phyloP scores from a whole-genome alignment of 2,113 vertebrate species.

The Typhlomys cinereus region DNA sequence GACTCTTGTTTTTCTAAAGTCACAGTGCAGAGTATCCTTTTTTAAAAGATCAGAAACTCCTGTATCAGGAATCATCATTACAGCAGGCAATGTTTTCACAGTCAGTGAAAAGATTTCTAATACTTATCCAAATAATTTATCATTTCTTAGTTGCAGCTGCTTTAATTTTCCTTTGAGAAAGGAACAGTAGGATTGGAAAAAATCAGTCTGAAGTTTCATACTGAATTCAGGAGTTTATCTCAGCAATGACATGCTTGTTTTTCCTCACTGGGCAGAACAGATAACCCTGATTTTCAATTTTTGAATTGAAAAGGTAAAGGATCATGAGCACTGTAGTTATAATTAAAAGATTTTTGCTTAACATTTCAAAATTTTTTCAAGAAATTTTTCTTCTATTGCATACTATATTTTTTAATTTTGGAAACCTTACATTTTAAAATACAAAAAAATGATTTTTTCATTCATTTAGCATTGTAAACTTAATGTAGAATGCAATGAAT shows the following conservation, averaged over 20 bases:
- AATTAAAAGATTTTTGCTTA: neutral
- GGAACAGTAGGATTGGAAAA: neutral
- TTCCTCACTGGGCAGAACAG: neutral
- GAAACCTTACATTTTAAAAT: neutral
- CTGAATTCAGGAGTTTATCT: neutral
- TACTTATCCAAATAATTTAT: neutral
- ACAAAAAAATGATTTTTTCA: conserved; percentile 13
- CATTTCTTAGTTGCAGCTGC: neutral
- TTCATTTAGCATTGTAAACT: neutral
- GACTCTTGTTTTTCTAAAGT: neutral
- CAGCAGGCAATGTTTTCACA: neutral
- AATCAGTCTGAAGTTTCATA: neutral
- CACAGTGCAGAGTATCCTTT: neutral
- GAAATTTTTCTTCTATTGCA: neutral
- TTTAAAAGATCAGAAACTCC: conserved; percentile 3
- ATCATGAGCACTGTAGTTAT: neutral
- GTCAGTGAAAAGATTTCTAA: neutral
- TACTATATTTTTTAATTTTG: conserved; percentile 43
- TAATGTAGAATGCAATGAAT: neutral
- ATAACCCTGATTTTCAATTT: neutral
- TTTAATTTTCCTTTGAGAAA: conserved; percentile 27
- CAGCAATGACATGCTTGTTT: neutral
- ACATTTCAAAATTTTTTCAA: neutral
- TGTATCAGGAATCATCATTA: neutral
- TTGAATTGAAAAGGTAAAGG: neutral